A percentile compares a stretch with the other conserved stretches of the same genome.
phyloP scores from a whole-genome alignment of 2,888 invertebrate species.

The Teleogryllus oceanicus region DNA sequence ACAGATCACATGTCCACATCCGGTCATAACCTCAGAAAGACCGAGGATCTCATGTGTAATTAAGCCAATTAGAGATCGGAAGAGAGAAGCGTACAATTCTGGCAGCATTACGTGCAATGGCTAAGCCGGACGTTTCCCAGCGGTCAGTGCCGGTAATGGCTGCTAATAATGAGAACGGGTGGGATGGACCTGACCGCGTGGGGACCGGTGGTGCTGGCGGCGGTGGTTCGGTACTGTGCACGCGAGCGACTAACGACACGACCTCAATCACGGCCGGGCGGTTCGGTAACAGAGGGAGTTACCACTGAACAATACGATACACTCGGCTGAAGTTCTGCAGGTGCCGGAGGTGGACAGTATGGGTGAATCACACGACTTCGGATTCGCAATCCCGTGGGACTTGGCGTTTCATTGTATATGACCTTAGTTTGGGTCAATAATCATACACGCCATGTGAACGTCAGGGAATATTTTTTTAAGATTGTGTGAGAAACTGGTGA shows the following conservation, averaged over 20 bases:
- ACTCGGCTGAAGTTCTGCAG: background rate
- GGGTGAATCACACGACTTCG: background rate
- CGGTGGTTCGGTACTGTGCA: background rate
- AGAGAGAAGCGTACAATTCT: background rate
- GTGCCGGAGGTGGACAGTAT: background rate
- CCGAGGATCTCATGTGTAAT: background rate
- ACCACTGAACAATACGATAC: background rate
- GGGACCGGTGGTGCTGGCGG: background rate
- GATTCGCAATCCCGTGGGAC: too few relatives aligned
- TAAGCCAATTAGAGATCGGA: background rate
- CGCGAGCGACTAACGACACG: background rate
- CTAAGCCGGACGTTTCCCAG: constrained; percentile 11
- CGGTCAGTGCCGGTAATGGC: constrained; percentile 18
- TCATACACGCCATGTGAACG: too few relatives aligned
- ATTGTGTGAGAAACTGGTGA: too few relatives aligned
- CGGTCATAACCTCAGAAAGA: background rate
- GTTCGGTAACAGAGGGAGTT: background rate
- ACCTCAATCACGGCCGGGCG: background rate
- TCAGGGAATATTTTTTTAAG: too few relatives aligned
- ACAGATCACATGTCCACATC: constrained; percentile 4
- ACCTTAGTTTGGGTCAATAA: too few relatives aligned
- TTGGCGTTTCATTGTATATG: too few relatives aligned
- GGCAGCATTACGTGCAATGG: background rate
- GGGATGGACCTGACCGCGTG: background rate
- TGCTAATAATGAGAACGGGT: constrained; percentile 18